These are phyloP conservation scores for Aix galericulata DNA, from an alignment of 2,113 vertebrate species.

Conservation along the genomic window DNA sequence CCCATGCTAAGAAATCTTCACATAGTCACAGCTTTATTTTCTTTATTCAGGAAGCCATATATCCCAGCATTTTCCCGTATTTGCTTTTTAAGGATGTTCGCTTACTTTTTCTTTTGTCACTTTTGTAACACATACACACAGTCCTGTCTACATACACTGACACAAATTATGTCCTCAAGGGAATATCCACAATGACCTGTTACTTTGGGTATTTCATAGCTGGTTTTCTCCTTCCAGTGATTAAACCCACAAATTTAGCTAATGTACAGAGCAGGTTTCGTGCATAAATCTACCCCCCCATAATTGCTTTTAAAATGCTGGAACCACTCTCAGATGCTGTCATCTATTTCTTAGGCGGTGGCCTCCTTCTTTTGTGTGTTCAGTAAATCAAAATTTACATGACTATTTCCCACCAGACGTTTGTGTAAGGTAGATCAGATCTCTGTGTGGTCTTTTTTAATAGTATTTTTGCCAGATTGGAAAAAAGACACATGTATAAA, in stretches of 20 bases:
- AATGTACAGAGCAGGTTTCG: constrained; percentile 66
- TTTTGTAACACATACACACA: background rate
- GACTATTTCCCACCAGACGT: constrained; percentile 11
- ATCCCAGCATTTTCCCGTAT: constrained; percentile 19
- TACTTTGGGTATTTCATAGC: constrained; percentile 25
- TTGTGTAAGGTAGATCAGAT: constrained; percentile 21
- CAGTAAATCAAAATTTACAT: constrained; percentile 61
- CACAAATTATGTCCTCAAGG: background rate
- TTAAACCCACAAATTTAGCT: constrained; percentile 72
- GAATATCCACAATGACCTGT: constrained; percentile 38
- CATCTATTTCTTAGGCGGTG: constrained; percentile 56
- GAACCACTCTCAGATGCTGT: constrained; percentile 54
- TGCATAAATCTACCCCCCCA: constrained; percentile 58
- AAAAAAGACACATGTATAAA: background rate
- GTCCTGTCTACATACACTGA: constrained; percentile 13
- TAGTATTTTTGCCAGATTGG: constrained; percentile 40
- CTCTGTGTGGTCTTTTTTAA: constrained; percentile 58
- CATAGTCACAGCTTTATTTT: constrained; percentile 29
- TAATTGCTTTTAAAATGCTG: constrained; percentile 74
- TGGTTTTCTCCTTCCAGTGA: constrained; percentile 60
- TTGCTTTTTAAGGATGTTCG: constrained; percentile 53
- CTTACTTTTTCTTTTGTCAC: constrained; percentile 30
- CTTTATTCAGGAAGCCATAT: constrained; percentile 34
- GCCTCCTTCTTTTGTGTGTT: constrained; percentile 38
- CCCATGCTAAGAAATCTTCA: constrained; percentile 33